Conservation (phyloP, 2,113 vertebrate genomes). For the Halcyon malimbica region DNA sequence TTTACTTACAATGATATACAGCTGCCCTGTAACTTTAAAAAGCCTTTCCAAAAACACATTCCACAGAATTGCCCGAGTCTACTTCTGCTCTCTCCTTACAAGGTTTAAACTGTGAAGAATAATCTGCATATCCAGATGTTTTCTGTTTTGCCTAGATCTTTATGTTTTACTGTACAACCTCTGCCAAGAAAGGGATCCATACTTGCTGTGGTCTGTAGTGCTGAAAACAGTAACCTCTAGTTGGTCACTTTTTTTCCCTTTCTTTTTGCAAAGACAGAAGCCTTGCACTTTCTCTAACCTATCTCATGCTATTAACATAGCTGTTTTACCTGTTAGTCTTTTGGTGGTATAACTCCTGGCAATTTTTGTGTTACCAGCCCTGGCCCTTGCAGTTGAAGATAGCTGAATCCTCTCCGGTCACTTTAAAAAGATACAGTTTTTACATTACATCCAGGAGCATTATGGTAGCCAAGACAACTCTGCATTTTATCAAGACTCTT, state of each 20-base stretch:
- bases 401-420: background rate
- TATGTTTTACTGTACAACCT: conserved; percentile 14
- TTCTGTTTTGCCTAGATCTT: conserved; percentile 21
- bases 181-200: conserved; percentile 25
- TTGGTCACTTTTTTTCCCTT: background rate
- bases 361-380: background rate
- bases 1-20: conserved; percentile 24
- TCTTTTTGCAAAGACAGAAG: background rate
- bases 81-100: conserved; percentile 22
- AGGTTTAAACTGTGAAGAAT: conserved; percentile 42
- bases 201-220: background rate
- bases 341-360: background rate
- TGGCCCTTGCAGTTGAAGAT: background rate
- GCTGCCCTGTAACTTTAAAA: conserved; percentile 40
- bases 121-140: conserved; percentile 31
- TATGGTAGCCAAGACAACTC: background rate
- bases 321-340: background rate
- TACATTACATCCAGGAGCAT: background rate
- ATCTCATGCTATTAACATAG: background rate
- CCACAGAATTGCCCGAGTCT: background rate
- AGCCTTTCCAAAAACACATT: conserved; percentile 42
- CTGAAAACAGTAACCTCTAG: conserved; percentile 37
- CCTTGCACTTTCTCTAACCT: background rate
- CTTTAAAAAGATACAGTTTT: background rate
- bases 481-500: background rate